Base-by-base conservation (phyloP, 2,113 vertebrate species). In the Panurus biarmicus region DNA sequence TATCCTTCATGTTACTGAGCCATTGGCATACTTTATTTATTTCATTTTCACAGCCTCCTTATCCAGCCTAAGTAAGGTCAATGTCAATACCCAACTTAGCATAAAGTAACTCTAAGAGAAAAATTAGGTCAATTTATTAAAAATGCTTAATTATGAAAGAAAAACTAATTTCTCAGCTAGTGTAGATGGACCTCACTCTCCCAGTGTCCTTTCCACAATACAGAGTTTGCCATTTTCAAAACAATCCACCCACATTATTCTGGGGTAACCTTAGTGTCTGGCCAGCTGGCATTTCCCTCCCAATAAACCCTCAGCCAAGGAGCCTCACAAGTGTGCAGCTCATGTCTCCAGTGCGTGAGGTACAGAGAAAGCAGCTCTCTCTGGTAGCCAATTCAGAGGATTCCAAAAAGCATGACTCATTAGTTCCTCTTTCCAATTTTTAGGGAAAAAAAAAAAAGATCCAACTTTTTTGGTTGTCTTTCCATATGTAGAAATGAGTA, bases 181-280 rank as follows among this genome's bases (percentile, higher is more conserved):
- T 5, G 13, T 35, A 88, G 5, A 21, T 45, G 14, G 20, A 57
- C 10, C 3, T 74, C 10, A 51, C 35, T 25, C 26, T 71, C 61
- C 18, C 21, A 85, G 4, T 12, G 7, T 48, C 16, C 24, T 56
- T 78, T 81, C 28, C 20, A 51, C 24, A 70, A 15, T 26, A 50
- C 3, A 3, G 28, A 69, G 11, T 24, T 66, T 74, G 6, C 14
- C 22, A 13, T 73, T 87, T 89, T 60, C 13, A 11, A 56, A 89
- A 57, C 5, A 64, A 58, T 12, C 33, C 44, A 40, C 1, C 1
- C 18, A 40, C 0, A 0, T 69, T 78, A 16, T 44, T n/a, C 48
- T 29, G 25, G 12, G 54, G 4, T 44, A 83, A 53, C n/a, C 38
- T 51, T 2, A 1, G 11, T 2, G 1, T 75, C 29, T 5, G 3